Percentiles rank a stretch among this genome's conserved stretches.
Evolutionary conservation across 2,888 invertebrate genomes (phyloP).

Genomic region (Eumacrocentrus americanus): DNA sequence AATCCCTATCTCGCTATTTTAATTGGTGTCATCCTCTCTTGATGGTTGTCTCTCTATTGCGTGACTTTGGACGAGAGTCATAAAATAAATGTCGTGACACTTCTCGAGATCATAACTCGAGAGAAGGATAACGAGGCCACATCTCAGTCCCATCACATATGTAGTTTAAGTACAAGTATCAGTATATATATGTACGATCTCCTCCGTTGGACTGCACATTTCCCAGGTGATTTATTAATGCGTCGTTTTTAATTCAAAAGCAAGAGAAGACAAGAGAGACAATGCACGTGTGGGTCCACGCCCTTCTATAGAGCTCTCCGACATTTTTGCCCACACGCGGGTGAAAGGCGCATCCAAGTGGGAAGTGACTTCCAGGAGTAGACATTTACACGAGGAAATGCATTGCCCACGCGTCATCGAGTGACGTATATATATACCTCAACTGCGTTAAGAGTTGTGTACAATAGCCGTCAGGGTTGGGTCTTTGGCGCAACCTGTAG

Average conservation of each 20-base stretch:
- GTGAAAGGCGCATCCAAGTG: slow-evolving; percentile 30
- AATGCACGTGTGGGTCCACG: slow-evolving; percentile 23
- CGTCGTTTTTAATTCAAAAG: slow-evolving; percentile 22
- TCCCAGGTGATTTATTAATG: slow-evolving; percentile 19
- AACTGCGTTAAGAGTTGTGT: no score
- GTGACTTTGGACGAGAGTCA: neutral
- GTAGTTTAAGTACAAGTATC: no score
- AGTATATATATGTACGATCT: no score
- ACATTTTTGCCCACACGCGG: slow-evolving; percentile 20
- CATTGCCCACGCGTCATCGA: slow-evolving; percentile 18
- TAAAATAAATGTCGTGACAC: slow-evolving; percentile 16
- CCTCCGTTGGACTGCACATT: no score
- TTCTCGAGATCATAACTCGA: no score
- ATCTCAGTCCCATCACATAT: no score
- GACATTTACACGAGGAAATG: slow-evolving; percentile 16
- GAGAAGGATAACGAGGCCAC: no score
- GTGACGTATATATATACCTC: slow-evolving; percentile 17
- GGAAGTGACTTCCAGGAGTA: slow-evolving; percentile 25
- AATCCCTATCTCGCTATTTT: neutral
- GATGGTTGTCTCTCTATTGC: neutral
- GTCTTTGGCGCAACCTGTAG: slow-evolving; percentile 37
- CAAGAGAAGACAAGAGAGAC: slow-evolving; percentile 14
- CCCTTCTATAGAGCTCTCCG: slow-evolving; percentile 5
- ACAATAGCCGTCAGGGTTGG: slow-evolving; percentile 42
- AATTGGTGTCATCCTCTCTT: neutral